phyloP scores from a whole-genome alignment of 2,888 invertebrate genomes.

The Meliscaeva auricollis region DNA sequence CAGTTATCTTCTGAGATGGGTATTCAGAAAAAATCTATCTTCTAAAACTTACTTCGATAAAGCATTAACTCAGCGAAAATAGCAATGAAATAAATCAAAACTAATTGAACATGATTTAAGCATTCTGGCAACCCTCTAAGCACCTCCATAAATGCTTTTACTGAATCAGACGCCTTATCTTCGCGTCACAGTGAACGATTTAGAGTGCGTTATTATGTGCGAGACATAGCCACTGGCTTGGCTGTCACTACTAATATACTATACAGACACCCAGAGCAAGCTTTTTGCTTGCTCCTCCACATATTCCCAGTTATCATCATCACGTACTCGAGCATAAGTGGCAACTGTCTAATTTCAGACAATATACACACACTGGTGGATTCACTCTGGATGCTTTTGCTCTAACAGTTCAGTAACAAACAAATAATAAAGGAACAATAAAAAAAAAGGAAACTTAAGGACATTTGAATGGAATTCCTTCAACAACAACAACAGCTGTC shows the following conservation, averaged over 20 bases:
- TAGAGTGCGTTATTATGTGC: conserved; percentile 52
- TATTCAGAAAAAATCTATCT: too few relatives aligned
- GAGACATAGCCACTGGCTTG: conserved; percentile 35
- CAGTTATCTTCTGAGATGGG: too few relatives aligned
- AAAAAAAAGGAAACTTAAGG: conserved; percentile 24
- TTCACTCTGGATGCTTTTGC: not conserved
- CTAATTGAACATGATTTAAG: too few relatives aligned
- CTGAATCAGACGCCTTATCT: conserved; percentile 30
- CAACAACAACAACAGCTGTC: conserved; percentile 9
- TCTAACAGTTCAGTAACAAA: not conserved
- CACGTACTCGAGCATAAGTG: conserved; percentile 66
- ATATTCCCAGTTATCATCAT: conserved; percentile 31
- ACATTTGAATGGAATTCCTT: conserved; percentile 50
- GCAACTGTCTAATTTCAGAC: conserved; percentile 70
- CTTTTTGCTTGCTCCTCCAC: conserved; percentile 18
- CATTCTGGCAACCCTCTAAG: conserved; percentile 42
- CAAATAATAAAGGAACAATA: not conserved
- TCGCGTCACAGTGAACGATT: conserved; percentile 44
- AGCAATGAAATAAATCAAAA: too few relatives aligned
- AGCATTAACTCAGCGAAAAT: too few relatives aligned
- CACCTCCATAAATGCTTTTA: not conserved
- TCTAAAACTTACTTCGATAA: too few relatives aligned
- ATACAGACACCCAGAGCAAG: conserved; percentile 12
- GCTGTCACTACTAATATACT: conserved; percentile 11
- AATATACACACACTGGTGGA: conserved; percentile 31